Evolutionary conservation across 2,797 vertebrate genomes (phyloP).

Genomic region (Anas acuta): DNA sequence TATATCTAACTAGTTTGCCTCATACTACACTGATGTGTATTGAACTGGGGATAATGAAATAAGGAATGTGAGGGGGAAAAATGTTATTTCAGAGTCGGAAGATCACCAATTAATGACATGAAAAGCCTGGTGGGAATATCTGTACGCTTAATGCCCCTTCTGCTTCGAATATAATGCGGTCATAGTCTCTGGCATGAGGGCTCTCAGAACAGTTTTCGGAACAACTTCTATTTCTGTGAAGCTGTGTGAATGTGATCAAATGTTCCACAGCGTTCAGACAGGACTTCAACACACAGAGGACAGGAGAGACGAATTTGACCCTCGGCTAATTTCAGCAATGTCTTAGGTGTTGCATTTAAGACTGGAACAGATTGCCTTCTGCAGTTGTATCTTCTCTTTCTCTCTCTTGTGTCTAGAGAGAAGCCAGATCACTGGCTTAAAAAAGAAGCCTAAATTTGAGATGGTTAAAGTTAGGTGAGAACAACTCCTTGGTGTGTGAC

Average conservation of each 20-base stretch:
- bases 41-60: slow-evolving; percentile 83
- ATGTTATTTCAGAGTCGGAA: slow-evolving; percentile 77
- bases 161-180: not conserved
- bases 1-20: slow-evolving; percentile 74
- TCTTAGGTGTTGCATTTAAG: not conserved
- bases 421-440: not conserved
- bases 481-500: not conserved
- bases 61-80: slow-evolving; percentile 73
- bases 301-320: not conserved
- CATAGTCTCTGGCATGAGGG: not conserved
- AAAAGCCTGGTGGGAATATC: slow-evolving; percentile 68
- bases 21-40: slow-evolving; percentile 74
- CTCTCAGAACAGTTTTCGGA: not conserved
- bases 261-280: not conserved
- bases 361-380: not conserved
- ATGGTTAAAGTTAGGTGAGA: not conserved
- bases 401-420: not conserved
- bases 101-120: slow-evolving; percentile 78
- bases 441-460: not conserved
- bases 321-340: not conserved
- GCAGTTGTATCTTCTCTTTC: not conserved
- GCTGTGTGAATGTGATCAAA: not conserved
- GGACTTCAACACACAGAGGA: not conserved
- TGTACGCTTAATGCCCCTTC: slow-evolving; percentile 42
- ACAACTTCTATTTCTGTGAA: not conserved